Evolutionary conservation across 1,140 invertebrate species (phyloP), one percentile per base, ranked within the genome.

Genomic region (Drosophila parvula): DNA sequence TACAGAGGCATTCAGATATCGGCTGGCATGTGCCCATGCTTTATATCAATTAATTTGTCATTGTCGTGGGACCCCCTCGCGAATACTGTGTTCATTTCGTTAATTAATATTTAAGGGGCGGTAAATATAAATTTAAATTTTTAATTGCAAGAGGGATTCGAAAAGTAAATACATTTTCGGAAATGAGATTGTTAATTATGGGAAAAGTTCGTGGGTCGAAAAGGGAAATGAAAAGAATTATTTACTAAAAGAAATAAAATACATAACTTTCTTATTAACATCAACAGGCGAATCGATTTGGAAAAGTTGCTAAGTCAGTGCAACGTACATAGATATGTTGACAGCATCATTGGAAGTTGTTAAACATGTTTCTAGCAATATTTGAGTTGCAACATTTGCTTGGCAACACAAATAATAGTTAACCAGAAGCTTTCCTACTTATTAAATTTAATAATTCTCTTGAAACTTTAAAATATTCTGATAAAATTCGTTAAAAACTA

Each of bases 41-140:
- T 68, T 53, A 68, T 69, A 69, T 69, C 60, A 69, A 69, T 69
- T 67, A 68, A 69, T 67, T 69, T 69, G 61, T 45, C 32, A 30
- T 34, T 34, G 62, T 67, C 62, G 40, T 47, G 36, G 45, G 36
- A 65, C 45, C 34, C 0, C 32, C 22, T 22, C 9, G n/a, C n/a
- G n/a, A n/a, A n/a, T n/a, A n/a, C 30, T 16, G 9, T 18, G 7
- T 53, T 9, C 30, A 51, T 30, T 51, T 64, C 11, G 57, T 36
- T 67, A 44, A 67, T 69, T 69, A 44, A 60, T 53, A 62, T 62
- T 55, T 55, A 62, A 62, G 38, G 60, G 11, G 30, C 22, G 14
- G 34, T 56, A 55, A 55, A 27, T 38, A 55, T 27, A 27, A 55
- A 53, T 53, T 55, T 55, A 6, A 5, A 22, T 28, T 41, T 41